A percentile compares a stretch with the other conserved stretches of the same genome.
Evolutionary conservation across 2,113 vertebrate genomes (phyloP).

Genomic region (Daubentonia madagascariensis): DNA sequence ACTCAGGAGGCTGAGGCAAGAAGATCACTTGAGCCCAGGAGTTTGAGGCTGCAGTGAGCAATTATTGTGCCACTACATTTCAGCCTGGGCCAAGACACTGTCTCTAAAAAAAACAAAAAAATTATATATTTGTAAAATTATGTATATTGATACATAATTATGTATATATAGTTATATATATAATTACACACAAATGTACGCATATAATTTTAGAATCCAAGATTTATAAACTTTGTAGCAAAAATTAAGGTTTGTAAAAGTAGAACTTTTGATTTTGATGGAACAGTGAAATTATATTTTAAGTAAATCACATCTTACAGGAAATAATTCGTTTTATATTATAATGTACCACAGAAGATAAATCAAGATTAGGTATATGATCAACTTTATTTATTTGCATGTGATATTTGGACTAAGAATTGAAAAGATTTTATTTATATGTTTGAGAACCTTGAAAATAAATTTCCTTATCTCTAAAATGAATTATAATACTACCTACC

Average conservation of each 20-base stretch:
- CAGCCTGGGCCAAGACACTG: no score
- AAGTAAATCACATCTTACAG: neutral
- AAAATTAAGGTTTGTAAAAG: neutral
- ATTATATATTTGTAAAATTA: neutral
- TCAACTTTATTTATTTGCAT: neutral
- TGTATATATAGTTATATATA: neutral
- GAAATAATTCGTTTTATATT: neutral
- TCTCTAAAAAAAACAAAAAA: no score
- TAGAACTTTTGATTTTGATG: conserved; percentile 26
- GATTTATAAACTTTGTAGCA: neutral
- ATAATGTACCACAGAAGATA: neutral
- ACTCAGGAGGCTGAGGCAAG: no score
- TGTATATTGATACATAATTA: neutral
- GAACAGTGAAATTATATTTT: neutral
- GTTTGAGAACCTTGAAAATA: neutral
- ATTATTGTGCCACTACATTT: no score
- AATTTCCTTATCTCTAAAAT: neutral
- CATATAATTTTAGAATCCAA: neutral
- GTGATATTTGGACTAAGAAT: neutral
- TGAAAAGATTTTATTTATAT: neutral
- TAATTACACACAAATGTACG: no score
- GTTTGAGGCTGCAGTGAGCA: no score
- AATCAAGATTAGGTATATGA: neutral
- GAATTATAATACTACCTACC: neutral
- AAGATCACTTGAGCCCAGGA: no score